These are phyloP conservation scores for Sminthurides aquaticus DNA, from an alignment of 2,888 invertebrate species.

Conservation along the genomic window DNA sequence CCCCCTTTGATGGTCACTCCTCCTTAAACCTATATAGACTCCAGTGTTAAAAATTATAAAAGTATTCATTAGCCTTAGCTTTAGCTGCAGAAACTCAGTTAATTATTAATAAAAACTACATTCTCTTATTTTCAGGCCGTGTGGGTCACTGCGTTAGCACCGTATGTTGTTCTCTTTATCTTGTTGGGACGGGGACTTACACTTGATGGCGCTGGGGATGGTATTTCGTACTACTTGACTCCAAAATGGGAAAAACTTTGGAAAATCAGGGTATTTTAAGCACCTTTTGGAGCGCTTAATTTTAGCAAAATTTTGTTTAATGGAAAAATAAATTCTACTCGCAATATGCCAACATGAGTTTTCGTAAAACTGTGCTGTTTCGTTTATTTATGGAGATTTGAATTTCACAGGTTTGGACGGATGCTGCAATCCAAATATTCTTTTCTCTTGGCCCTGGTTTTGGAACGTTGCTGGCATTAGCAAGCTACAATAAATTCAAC, in stretches of 20 bases:
- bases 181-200: slow-evolving; percentile 75
- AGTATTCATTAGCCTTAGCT: too few species aligned
- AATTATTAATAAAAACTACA: background rate
- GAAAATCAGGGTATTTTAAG: slow-evolving; percentile 62
- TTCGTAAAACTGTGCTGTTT: too few species aligned
- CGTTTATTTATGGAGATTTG: too few species aligned
- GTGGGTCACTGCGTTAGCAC: slow-evolving; percentile 90
- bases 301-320: background rate
- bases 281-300: slow-evolving; percentile 4
- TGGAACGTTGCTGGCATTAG: slow-evolving; percentile 78
- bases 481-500: slow-evolving; percentile 89
- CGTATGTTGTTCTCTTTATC: slow-evolving; percentile 81
- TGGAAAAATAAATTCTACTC: slow-evolving; percentile 1
- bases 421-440: slow-evolving; percentile 88
- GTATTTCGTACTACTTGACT: slow-evolving; percentile 78
- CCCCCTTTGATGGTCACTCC: too few species aligned
- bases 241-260: slow-evolving; percentile 80
- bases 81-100: background rate
- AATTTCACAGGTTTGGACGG: slow-evolving; percentile 87
- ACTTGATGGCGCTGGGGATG: slow-evolving; percentile 74
- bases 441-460: slow-evolving; percentile 90
- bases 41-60: too few species aligned
- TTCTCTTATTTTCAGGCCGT: slow-evolving; percentile 59
- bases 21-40: too few species aligned
- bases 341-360: too few species aligned